Percentiles rank a stretch among this genome's conserved stretches.
Evolutionary conservation across 2,797 vertebrate genomes (phyloP).

Genomic region (Staurois parvus): DNA sequence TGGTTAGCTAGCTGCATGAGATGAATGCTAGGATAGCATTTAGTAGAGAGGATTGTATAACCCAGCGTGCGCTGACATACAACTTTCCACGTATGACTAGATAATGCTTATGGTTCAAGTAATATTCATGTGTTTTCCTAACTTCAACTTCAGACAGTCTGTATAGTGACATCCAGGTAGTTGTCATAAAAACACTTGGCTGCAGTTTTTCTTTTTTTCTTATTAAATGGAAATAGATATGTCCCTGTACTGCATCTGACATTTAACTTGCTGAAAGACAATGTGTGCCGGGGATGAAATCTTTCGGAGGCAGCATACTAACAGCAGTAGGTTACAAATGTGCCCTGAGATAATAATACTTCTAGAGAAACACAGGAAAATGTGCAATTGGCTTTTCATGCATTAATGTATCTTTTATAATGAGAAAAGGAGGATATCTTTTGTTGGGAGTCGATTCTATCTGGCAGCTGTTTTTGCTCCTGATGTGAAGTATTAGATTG

Average conservation of each 20-base stretch:
- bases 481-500: slow-evolving; percentile 10
- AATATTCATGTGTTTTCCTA: neutral
- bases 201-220: slow-evolving; percentile 16
- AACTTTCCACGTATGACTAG: too few relatives aligned
- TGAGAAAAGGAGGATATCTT: slow-evolving; percentile 48
- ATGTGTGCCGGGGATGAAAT: slow-evolving; percentile 46
- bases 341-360: slow-evolving; percentile 49
- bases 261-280: slow-evolving; percentile 44
- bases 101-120: neutral
- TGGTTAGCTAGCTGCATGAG: too few relatives aligned
- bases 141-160: neutral
- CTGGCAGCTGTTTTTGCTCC: slow-evolving; percentile 1
- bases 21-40: too few relatives aligned
- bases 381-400: slow-evolving; percentile 37
- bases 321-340: slow-evolving; percentile 48
- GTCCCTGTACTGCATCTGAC: slow-evolving; percentile 23
- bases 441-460: slow-evolving; percentile 2
- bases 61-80: too few relatives aligned
- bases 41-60: too few relatives aligned
- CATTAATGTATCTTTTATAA: slow-evolving; percentile 48
- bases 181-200: neutral
- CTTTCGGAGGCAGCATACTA: slow-evolving; percentile 35
- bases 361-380: slow-evolving; percentile 34
- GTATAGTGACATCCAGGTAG: neutral
- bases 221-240: slow-evolving; percentile 47